These are phyloP conservation scores for Mythimna loreyi DNA, from an alignment of 2,888 invertebrate species.

Conservation along the genomic window DNA sequence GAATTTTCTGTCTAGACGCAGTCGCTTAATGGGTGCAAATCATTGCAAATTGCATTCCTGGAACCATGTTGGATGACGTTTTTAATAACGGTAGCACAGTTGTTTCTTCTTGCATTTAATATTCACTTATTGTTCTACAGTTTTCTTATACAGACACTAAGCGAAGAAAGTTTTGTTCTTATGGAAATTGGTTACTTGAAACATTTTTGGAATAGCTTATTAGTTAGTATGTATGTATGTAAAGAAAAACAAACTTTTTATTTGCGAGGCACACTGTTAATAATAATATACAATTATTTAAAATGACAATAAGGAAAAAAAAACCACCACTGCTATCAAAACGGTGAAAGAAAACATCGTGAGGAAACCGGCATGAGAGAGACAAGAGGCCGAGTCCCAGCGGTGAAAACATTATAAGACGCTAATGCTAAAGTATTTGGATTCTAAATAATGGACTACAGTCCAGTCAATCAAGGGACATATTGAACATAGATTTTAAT, in stretches of 20 bases:
- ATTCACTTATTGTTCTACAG: slow-evolving; percentile 12
- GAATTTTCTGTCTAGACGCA: slow-evolving; percentile 83
- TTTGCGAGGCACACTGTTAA: no score
- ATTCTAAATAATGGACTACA: neutral
- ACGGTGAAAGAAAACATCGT: no score
- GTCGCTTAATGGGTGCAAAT: slow-evolving; percentile 85
- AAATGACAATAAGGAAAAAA: no score
- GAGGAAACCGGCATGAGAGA: no score
- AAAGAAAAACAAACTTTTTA: no score
- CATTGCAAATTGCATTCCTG: slow-evolving; percentile 85
- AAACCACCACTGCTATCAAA: no score
- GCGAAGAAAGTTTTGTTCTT: neutral
- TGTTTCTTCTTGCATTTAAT: slow-evolving; percentile 42
- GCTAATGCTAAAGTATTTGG: no score
- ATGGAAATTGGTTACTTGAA: neutral
- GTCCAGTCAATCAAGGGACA: no score
- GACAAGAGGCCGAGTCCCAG: no score
- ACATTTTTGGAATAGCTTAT: neutral
- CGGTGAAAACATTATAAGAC: no score
- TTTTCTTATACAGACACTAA: slow-evolving; percentile 23
- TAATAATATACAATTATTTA: no score
- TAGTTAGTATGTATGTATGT: neutral
- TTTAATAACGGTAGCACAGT: slow-evolving; percentile 72
- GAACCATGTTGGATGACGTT: slow-evolving; percentile 75
- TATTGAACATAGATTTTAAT: neutral